Conservation (phyloP, 2,888 invertebrate species). For the Latheticus oryzae region DNA sequence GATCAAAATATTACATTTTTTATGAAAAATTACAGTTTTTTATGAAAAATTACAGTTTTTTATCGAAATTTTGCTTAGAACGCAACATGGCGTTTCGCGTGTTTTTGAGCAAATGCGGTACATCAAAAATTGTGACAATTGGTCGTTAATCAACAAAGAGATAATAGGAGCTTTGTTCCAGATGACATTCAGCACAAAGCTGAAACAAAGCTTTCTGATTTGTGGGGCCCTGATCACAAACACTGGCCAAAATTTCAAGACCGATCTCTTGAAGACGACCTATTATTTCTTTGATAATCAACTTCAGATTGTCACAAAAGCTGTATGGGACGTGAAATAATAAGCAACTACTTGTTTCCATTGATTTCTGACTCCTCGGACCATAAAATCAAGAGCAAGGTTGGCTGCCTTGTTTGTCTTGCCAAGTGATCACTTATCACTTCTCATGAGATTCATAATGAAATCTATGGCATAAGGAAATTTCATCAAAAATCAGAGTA, state of each 20-base stretch:
- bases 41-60: too few relatives aligned
- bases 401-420: too few relatives aligned
- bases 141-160: background rate
- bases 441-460: too few relatives aligned
- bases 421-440: too few relatives aligned
- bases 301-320: background rate
- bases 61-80: too few relatives aligned
- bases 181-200: constrained; percentile 10
- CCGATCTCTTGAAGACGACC: background rate
- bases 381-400: too few relatives aligned
- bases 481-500: background rate
- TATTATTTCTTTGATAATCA: background rate
- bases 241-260: background rate
- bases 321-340: background rate
- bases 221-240: background rate
- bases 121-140: constrained; percentile 14
- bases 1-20: too few relatives aligned
- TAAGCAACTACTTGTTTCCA: background rate
- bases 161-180: constrained; percentile 1
- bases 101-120: constrained; percentile 22
- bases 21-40: too few relatives aligned
- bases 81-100: constrained; percentile 8
- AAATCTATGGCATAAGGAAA: background rate
- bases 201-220: background rate
- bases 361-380: too few relatives aligned